Base-by-base conservation (phyloP, 2,888 invertebrate genomes). In the Crioceris asparagi region DNA sequence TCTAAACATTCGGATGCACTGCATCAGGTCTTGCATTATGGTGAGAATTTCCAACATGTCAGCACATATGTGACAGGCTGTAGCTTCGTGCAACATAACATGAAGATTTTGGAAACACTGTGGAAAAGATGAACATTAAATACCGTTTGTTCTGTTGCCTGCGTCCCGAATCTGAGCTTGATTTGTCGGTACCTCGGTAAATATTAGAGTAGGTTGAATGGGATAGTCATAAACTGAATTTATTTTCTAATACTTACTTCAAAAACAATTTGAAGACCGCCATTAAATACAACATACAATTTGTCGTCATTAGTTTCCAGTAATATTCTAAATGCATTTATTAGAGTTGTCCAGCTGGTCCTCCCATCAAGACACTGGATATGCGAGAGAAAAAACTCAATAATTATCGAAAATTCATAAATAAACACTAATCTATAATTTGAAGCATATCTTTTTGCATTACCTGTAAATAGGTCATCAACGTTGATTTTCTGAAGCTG, bases 51-150 rank as follows among this genome's bases (percentile, higher is more conserved):
- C 87, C 21, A 86, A 75, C 38, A 93, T 70, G 62, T 93, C 93
- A 3, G 77, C 79, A 1, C 80, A 78, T 11, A 86, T 83, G 60
- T 86, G 85, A 55, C 85, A 87, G 1, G 87, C 87, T 6, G 91
- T 88, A 10, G 91, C 91, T 64, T 93, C 92, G 54, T 91, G 88
- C 61, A 91, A 84, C 79, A 93, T 91, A 49, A 87, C 82, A 69
- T 92, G 91, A 42, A 93, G 69, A 46, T 90, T 88, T 65, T 85
- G 84, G 55, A 92, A 75, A 17, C 90, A 87, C 77, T 91, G 70
- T 29, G 71, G 70, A n/a, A n/a, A n/a, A n/a, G n/a, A n/a, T n/a
- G n/a, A n/a, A n/a, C n/a, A n/a, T n/a, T n/a, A n/a, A n/a, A n/a
- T n/a, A n/a, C n/a, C n/a, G n/a, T n/a, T n/a, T n/a, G n/a, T n/a